Base-by-base conservation (phyloP, 53 echinoderm and acorn worm species). In the Crossaster papposus region DNA sequence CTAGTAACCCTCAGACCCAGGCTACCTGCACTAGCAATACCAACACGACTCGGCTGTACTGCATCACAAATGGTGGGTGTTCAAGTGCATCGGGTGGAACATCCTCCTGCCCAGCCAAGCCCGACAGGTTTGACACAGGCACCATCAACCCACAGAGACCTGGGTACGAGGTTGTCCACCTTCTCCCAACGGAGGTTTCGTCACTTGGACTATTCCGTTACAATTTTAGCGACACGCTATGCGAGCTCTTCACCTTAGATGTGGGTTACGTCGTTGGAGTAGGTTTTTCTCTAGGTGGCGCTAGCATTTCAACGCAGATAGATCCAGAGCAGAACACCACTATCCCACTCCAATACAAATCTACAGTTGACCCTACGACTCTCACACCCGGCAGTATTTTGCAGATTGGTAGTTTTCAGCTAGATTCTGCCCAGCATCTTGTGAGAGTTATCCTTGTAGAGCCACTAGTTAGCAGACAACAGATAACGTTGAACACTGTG, bases 261-360 rank as follows among this genome's bases (percentile, higher is more conserved):
- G 32, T 83, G 15, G 77, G 90, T 18, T 29, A 83, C 51, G 62
- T 90, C 29, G 14, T 90, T 36, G 90, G 90, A 10, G 30, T 90
- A 3, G 33, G 15, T 24, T 35, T 76, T 20, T 55, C 52, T 26
- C 30, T 9, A 12, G 52, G 37, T 54, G 90, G 90, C 23, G 83
- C 90, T n/a, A 74, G 65, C 28, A 64, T 90, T 24, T 77, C 76
- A 0, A 29, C 31, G 1, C 72, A 90, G 50, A 30, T 30, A 38
- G 33, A 78, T 8, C n/a, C 78, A 15, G 36, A 29, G 18, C 78
- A 20, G 78, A 78, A 51, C 51, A 15, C 54, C n/a, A 83, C 63
- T 5, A 68, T 32, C 1, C 70, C 51, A 13, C 33, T 53, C 0
- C 72, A 85, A 70, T 85, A 72, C 51, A 85, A 73, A 73, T 72